Base-by-base conservation (phyloP, 2,888 invertebrate genomes). In the Apoda limacodes region DNA sequence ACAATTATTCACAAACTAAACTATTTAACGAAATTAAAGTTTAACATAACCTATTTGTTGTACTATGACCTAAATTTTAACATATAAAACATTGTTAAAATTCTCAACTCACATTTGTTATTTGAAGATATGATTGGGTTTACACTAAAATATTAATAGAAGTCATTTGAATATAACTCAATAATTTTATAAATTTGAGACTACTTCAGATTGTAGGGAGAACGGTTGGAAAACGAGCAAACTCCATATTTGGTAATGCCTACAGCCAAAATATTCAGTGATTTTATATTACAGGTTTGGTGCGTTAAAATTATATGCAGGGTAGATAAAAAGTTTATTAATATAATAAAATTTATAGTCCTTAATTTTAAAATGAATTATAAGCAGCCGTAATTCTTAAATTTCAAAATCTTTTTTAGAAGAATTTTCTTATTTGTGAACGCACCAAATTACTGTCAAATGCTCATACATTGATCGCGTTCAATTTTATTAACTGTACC, bases 211-310 rank as follows among this genome's bases (percentile, higher is more conserved):
- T 66, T 67, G 78, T 76, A 81, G 78, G 78, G 76, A 76, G 76
- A 75, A 74, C 76, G 78, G 78, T 76, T 75, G 78, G 81, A 82
- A 82, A 82, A 82, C 83, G 82, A 82, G 81, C 83, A 76, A 84
- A 83, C 83, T 83, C 85, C 85, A 85, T 85, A 85, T 85, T 85
- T 85, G 85, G 85, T 83, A 83, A 84, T 84, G 85, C 81, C 72
- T 80, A 69, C 68, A 70, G 75, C 60, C 59, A 62, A 71, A 62
- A 61, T 63, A 63, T 62, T 59, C 56, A 61, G 56, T 59, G 55
- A 59, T 50, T 58, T 51, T 55, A 59, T 62, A 60, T 54, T 55
- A n/a, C n/a, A 35, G 32, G 10, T 30, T 25, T 23, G 32, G 12
- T 22, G 15, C 15, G 20, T 21, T 29, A 30, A 28, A 14, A 13